A percentile compares a stretch with the other conserved stretches of the same genome.
Conservation (phyloP, 1,140 invertebrate genomes). For the Musca vetustissima region DNA sequence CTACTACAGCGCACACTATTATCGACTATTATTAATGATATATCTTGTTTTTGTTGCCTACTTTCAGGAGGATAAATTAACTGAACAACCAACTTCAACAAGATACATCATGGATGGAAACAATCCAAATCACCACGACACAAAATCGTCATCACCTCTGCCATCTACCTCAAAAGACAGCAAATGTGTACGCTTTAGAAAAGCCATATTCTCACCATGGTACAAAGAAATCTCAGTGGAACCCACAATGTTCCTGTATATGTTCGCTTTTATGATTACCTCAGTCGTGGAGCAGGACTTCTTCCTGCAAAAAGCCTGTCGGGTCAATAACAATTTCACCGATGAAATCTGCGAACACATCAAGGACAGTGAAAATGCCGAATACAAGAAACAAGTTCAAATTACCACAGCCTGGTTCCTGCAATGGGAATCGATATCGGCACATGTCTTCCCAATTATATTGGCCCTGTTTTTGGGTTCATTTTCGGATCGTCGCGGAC, state of each 20-base stretch:
- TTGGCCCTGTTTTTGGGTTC: slow-evolving; percentile 75
- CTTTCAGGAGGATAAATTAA: slow-evolving; percentile 14
- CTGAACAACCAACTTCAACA: too few species aligned
- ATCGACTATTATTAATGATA: too few species aligned
- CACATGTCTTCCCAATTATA: slow-evolving; percentile 69
- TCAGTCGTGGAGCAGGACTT: slow-evolving; percentile 76
- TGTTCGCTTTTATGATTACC: slow-evolving; percentile 79
- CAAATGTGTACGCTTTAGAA: slow-evolving; percentile 10
- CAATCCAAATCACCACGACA: too few species aligned
- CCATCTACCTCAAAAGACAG: not conserved
- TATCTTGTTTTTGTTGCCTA: not conserved
- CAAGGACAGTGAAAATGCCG: slow-evolving; percentile 54
- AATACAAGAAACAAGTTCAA: slow-evolving; percentile 66
- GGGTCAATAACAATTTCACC: slow-evolving; percentile 67
- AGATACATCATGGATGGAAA: too few species aligned
- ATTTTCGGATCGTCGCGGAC: slow-evolving; percentile 70
- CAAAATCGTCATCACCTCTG: not conserved
- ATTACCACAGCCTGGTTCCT: slow-evolving; percentile 70
- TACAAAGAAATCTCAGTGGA: slow-evolving; percentile 64
- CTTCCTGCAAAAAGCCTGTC: slow-evolving; percentile 72
- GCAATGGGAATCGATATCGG: slow-evolving; percentile 73
- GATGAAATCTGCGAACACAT: slow-evolving; percentile 66
- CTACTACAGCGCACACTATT: too few species aligned
- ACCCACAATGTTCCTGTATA: slow-evolving; percentile 76
- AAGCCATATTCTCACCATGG: slow-evolving; percentile 26